Conservation (phyloP, 2,113 vertebrate species). For the Nannobrachium achirus region DNA sequence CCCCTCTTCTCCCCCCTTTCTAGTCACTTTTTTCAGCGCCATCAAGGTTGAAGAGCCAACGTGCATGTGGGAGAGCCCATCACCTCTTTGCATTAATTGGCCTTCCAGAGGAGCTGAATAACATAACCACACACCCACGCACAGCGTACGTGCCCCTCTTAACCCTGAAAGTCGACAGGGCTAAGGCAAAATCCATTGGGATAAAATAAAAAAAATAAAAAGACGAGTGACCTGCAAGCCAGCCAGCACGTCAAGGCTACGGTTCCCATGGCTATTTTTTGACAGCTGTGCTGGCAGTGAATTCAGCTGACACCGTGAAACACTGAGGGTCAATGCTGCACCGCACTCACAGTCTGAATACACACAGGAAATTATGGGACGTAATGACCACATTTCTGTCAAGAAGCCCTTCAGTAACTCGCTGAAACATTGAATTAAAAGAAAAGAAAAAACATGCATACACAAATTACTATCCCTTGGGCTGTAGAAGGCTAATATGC, state of each 20-base stretch:
- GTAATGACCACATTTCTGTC: neutral
- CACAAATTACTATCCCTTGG: no score
- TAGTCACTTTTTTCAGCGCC: neutral
- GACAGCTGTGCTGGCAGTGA: conserved; percentile 21
- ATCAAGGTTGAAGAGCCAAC: neutral
- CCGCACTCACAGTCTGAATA: neutral
- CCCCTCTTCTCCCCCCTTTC: neutral
- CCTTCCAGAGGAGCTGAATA: neutral
- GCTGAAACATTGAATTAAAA: neutral
- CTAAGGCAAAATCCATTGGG: neutral
- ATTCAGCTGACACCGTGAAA: conserved; percentile 25
- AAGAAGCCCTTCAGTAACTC: neutral
- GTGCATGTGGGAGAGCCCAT: conserved; percentile 9
- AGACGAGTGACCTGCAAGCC: neutral
- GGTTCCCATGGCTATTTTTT: conserved; percentile 31
- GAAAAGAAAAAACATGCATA: no score
- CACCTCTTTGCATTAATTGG: conserved; percentile 4
- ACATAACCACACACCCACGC: neutral
- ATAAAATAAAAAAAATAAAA: neutral
- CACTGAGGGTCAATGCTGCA: neutral
- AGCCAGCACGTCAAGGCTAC: conserved; percentile 34
- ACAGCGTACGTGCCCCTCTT: neutral
- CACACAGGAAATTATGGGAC: neutral
- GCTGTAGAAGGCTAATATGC: no score
- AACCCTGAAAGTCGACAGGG: neutral